Evolutionary conservation across 2,888 invertebrate genomes (phyloP).

Genomic region (Dryococelus australis): DNA sequence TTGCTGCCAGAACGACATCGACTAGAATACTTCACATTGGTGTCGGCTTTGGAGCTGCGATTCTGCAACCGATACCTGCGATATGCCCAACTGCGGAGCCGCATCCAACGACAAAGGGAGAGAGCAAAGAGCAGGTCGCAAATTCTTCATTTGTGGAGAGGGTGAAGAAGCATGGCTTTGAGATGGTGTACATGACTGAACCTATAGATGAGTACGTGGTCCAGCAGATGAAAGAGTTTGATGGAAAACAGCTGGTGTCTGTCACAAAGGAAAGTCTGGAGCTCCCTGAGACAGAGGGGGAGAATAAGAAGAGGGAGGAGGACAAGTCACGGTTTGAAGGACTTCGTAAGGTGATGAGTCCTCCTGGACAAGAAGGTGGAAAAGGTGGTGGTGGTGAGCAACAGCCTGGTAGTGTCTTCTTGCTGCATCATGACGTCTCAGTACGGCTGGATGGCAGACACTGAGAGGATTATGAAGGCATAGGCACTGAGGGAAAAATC

Average conservation of each 20-base stretch:
- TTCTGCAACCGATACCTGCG: no score
- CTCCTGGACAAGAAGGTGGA: conserved; percentile 98
- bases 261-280: conserved; percentile 99
- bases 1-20: no score
- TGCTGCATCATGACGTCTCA: conserved; percentile 99
- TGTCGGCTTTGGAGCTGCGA: no score
- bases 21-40: no score
- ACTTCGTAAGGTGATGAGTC: conserved; percentile 90
- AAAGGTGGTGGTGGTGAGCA: conserved; percentile 96
- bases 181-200: conserved; percentile 98
- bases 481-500: conserved; percentile 96
- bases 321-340: conserved; percentile 79
- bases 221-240: conserved; percentile 97
- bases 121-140: conserved; percentile 90
- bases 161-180: conserved; percentile 96
- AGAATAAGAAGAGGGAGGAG: conserved; percentile 97
- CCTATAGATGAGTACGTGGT: conserved; percentile 99
- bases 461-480: conserved; percentile 99
- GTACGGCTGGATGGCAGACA: conserved; percentile 99
- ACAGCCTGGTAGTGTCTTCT: conserved; percentile 95
- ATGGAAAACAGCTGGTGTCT: conserved; percentile 94
- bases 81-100: no score
- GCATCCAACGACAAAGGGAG: no score
- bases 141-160: conserved; percentile 98
- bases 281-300: conserved; percentile 95